Percentiles rank a stretch among this genome's conserved stretches.
These are phyloP conservation scores for Campylomormyrus numenius DNA, from an alignment of 2,113 vertebrate species.

Conservation along the genomic window DNA sequence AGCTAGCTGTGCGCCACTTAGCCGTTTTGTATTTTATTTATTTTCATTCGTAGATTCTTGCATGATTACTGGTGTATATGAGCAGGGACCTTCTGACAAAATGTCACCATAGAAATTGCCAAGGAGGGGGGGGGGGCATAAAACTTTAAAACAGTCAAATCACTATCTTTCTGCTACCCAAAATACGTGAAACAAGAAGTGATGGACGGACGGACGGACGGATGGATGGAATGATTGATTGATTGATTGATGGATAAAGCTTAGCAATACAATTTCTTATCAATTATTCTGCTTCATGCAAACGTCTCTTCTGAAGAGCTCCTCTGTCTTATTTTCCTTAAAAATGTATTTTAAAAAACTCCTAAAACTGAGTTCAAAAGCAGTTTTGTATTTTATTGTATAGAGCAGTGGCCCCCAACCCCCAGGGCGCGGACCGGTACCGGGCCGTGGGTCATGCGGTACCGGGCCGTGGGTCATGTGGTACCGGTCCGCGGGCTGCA, in stretches of 20 bases:
- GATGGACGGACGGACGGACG: not conserved
- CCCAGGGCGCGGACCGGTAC: too few relatives aligned
- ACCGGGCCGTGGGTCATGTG: too few relatives aligned
- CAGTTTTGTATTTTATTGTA: not conserved
- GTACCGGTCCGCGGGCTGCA: too few relatives aligned
- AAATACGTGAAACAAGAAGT: not conserved
- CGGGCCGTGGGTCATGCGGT: too few relatives aligned
- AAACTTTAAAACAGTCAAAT: too few relatives aligned
- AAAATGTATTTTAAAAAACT: not conserved
- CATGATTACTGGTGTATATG: not conserved
- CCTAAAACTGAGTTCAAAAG: not conserved
- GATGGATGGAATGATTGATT: not conserved
- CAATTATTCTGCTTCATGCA: not conserved
- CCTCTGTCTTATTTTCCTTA: not conserved
- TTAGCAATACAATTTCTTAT: not conserved
- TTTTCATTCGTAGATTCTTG: not conserved
- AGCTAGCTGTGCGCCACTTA: not conserved
- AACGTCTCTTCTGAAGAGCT: not conserved
- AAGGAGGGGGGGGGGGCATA: not conserved
- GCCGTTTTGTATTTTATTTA: not conserved
- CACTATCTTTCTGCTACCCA: not conserved
- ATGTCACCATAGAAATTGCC: not conserved
- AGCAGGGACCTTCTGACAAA: not conserved
- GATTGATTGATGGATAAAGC: not conserved
- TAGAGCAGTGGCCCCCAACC: not conserved